phyloP scores from a whole-genome alignment of 1,140 invertebrate genomes.

The Halictus rubicundus region DNA sequence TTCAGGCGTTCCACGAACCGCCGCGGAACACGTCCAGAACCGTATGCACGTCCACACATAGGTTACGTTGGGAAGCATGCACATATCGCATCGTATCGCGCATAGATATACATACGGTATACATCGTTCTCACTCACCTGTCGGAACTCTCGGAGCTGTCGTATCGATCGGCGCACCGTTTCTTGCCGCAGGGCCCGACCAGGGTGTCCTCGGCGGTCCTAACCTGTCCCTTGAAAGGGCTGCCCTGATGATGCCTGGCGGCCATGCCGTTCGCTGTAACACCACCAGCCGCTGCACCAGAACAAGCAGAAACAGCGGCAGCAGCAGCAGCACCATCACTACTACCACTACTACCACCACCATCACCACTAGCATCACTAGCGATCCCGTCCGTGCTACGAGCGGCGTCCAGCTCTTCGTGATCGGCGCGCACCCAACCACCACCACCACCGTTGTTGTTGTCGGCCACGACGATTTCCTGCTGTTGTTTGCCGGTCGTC shows the following conservation, averaged over 20 bases:
- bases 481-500: too few relatives aligned
- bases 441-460: neutral
- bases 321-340: constrained; percentile 26
- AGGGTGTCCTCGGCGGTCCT: constrained; percentile 69
- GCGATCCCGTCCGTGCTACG: constrained; percentile 35
- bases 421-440: neutral
- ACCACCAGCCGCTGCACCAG: constrained; percentile 37
- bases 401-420: constrained; percentile 7
- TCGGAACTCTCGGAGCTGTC: constrained; percentile 94
- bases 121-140: constrained; percentile 84
- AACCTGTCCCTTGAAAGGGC: constrained; percentile 73
- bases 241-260: constrained; percentile 62
- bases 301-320: constrained; percentile 27
- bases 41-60: too few relatives aligned
- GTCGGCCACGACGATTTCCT: too few relatives aligned
- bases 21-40: neutral
- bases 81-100: too few relatives aligned
- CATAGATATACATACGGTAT: neutral
- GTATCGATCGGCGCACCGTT: constrained; percentile 91
- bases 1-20: constrained; percentile 25
- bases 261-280: constrained; percentile 39
- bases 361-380: constrained; percentile 29
- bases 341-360: constrained; percentile 18
- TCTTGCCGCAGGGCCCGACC: constrained; percentile 85
- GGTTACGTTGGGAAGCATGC: too few relatives aligned